These are phyloP conservation scores for Abrostola tripartita DNA, from an alignment of 2,888 invertebrate species.

Conservation along the genomic window DNA sequence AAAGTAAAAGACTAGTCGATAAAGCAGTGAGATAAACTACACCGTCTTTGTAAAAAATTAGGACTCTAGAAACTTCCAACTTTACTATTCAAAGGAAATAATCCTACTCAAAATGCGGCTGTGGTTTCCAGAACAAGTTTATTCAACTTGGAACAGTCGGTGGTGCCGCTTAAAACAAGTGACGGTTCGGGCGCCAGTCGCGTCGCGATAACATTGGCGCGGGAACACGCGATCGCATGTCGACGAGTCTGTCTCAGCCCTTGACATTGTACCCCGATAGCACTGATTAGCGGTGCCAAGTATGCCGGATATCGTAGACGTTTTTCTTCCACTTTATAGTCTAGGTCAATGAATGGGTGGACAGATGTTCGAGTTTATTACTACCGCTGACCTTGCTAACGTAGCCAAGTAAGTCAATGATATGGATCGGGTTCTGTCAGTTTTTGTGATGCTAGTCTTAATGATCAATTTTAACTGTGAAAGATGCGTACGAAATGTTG, in stretches of 20 bases:
- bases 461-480: no score
- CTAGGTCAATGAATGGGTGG: constrained; percentile 34
- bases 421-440: no score
- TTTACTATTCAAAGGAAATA: constrained; percentile 10
- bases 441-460: no score
- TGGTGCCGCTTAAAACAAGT: constrained; percentile 16
- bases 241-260: constrained; percentile 30
- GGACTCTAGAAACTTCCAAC: constrained; percentile 10
- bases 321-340: constrained; percentile 31
- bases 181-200: constrained; percentile 33
- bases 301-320: constrained; percentile 33
- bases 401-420: neutral
- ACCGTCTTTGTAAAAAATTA: no score
- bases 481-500: no score
- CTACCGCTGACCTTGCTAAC: neutral
- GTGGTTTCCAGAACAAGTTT: constrained; percentile 37
- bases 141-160: constrained; percentile 37
- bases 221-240: constrained; percentile 59
- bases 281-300: constrained; percentile 51
- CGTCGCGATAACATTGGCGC: constrained; percentile 45
- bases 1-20: no score
- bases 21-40: no score
- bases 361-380: constrained; percentile 16
- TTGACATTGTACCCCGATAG: constrained; percentile 53
- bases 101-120: constrained; percentile 10